Base-by-base conservation (phyloP, 1,140 invertebrate genomes). In the Geopemphigus sp. region DNA sequence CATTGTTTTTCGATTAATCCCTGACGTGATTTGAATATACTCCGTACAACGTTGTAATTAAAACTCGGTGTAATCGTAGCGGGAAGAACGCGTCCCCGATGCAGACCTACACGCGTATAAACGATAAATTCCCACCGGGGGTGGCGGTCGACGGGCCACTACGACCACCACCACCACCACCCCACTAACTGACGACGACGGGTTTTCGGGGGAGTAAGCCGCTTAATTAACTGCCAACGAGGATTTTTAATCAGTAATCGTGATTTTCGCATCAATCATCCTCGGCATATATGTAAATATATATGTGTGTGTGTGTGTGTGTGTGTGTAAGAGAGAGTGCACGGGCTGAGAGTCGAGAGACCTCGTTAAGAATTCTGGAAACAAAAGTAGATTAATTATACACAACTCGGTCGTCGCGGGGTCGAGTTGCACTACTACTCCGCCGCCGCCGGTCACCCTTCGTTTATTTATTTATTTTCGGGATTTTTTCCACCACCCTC, bases 301-400 rank as follows among this genome's bases (percentile, higher is more conserved):
- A n/a, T n/a, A n/a, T n/a, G n/a, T n/a, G n/a, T n/a, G n/a, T n/a
- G n/a, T n/a, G n/a, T n/a, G n/a, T n/a, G n/a, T n/a, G n/a, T n/a
- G n/a, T n/a, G n/a, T n/a, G n/a, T n/a, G n/a, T n/a, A 0, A 63
- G 59, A 63, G 32, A 24, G 64, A 59, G n/a, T n/a, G n/a, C n/a
- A n/a, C n/a, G n/a, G n/a, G n/a, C n/a, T n/a, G n/a, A n/a, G n/a
- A n/a, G n/a, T n/a, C n/a, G 68, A 53, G 45, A 53, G 22, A 70
- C 47, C 73, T 78, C 73, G 73, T 78, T 78, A 78, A 78, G 73
- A 61, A 78, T 78, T 70, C 68, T 22, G 56, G 73, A 61, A 78
- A 78, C 56, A 78, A 61, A 78, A 78, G 73, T 61, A 78, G 73
- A 78, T 78, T 78, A 78, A 78, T 78, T 78, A 78, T 78, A 70